These are phyloP conservation scores for Acrocephalus kingi DNA, from an alignment of 2,113 vertebrate species.

Conservation along the genomic window DNA sequence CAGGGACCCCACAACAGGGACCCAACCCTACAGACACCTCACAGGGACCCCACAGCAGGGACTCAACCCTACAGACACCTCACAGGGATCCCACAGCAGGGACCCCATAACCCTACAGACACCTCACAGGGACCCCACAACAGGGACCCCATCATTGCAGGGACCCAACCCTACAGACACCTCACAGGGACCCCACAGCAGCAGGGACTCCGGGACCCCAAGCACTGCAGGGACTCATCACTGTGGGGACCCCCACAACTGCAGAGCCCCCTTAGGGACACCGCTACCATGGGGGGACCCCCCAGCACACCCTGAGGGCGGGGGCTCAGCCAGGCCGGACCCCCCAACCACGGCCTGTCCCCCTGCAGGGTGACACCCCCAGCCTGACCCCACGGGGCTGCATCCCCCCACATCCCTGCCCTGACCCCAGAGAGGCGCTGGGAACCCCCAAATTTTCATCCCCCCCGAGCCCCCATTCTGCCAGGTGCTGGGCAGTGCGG, in stretches of 20 bases:
- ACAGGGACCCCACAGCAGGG: too few species aligned
- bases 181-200: too few species aligned
- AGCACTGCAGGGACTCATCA: neutral
- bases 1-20: too few species aligned
- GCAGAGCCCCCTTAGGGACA: neutral
- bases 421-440: neutral
- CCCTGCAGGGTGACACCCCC: neutral
- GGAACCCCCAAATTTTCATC: neutral
- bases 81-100: too few species aligned
- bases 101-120: too few species aligned
- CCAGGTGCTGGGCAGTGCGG: neutral
- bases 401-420: neutral
- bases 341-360: neutral
- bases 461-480: neutral
- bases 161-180: too few species aligned
- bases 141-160: too few species aligned
- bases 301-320: neutral
- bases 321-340: neutral
- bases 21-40: too few species aligned
- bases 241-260: neutral
- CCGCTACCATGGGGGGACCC: neutral
- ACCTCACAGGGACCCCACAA: too few species aligned
- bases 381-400: accelerated
- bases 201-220: neutral
- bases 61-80: too few species aligned